Percentiles rank a stretch among this genome's conserved stretches.
Conservation (phyloP, 2,113 vertebrate genomes). For the Thermophis baileyi region DNA sequence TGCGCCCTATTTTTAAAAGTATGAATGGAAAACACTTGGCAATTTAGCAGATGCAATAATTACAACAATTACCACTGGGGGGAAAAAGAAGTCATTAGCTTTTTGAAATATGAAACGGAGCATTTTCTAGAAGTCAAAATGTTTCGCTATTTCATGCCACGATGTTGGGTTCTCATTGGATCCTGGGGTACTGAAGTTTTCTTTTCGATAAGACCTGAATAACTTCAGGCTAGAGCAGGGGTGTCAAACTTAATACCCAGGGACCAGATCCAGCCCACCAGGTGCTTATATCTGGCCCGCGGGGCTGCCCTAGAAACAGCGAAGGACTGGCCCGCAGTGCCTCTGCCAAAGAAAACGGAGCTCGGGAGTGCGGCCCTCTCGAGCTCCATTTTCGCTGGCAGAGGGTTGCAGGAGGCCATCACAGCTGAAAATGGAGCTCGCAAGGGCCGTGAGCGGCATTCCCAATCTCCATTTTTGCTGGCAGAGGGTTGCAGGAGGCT, state of each 20-base stretch:
- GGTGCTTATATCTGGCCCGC: too few relatives aligned
- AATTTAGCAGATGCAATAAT: not conserved
- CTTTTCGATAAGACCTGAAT: not conserved
- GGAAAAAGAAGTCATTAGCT: not conserved
- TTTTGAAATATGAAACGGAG: not conserved
- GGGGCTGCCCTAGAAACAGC: too few relatives aligned
- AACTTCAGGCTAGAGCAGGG: not conserved
- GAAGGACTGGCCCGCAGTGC: too few relatives aligned
- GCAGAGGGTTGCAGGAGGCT: too few relatives aligned
- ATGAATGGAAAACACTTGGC: not conserved
- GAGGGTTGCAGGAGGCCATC: too few relatives aligned
- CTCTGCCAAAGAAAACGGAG: too few relatives aligned
- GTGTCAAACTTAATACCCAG: too few relatives aligned
- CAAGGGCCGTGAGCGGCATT: accelerated
- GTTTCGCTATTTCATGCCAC: not conserved
- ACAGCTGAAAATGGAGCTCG: too few relatives aligned
- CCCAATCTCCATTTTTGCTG: too few relatives aligned
- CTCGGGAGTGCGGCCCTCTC: too few relatives aligned
- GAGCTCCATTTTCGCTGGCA: too few relatives aligned
- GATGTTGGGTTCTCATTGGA: not conserved
- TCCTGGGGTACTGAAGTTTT: not conserved
- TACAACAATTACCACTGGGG: not conserved
- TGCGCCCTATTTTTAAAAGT: not conserved
- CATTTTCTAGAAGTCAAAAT: not conserved
- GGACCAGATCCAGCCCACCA: too few relatives aligned